phyloP scores from a whole-genome alignment of 2,113 vertebrate genomes.

The Cinclus mexicanus region DNA sequence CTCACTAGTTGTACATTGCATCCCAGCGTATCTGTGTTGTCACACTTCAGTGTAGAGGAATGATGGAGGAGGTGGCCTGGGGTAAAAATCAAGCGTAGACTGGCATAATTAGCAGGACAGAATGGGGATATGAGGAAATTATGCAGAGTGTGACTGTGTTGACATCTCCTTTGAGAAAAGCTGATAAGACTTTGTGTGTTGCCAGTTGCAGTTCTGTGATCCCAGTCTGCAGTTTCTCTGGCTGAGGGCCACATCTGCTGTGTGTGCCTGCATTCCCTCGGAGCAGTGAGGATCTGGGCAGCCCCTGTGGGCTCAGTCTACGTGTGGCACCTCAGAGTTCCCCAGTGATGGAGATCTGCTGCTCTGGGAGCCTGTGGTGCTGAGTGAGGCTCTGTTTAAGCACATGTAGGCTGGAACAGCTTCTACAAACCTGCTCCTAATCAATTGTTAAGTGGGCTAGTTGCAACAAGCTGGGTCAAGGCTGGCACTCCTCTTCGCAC shows the following conservation, averaged over 20 bases:
- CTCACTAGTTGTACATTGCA: fast-evolving
- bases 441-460: background rate
- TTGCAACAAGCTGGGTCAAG: background rate
- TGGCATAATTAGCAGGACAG: background rate
- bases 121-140: background rate
- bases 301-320: background rate
- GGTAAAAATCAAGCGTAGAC: background rate
- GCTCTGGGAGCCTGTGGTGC: background rate
- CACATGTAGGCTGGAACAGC: background rate
- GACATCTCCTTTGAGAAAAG: background rate
- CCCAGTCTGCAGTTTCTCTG: background rate
- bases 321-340: fast-evolving
- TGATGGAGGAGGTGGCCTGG: background rate
- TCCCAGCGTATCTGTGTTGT: background rate
- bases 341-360: background rate
- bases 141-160: background rate
- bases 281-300: background rate
- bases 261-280: fast-evolving
- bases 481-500: background rate
- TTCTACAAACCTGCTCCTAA: background rate
- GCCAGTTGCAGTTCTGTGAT: background rate
- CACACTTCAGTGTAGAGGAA: background rate
- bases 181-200: background rate
- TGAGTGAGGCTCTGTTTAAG: background rate
- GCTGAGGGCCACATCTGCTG: background rate